Evolutionary conservation across 2,113 vertebrate genomes (phyloP).

Genomic region (Baryphthengus martii): DNA sequence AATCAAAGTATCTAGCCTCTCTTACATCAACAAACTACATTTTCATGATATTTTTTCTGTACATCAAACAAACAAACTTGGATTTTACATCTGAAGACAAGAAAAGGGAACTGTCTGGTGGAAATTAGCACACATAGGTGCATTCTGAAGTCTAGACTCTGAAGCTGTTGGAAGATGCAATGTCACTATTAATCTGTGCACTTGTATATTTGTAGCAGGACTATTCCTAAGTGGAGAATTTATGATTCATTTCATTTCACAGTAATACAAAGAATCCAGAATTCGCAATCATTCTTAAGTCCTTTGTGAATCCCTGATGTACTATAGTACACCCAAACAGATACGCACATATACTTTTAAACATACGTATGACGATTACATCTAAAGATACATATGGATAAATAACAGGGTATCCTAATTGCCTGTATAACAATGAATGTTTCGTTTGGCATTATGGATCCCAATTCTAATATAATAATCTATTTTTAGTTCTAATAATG

Average conservation of each 20-base stretch:
- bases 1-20: not conserved
- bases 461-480: not conserved
- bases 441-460: not conserved
- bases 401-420: accelerated
- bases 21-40: not conserved
- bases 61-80: not conserved
- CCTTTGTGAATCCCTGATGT: not conserved
- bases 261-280: not conserved
- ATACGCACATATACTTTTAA: not conserved
- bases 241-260: not conserved
- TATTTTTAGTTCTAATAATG: not conserved
- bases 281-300: not conserved
- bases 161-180: not conserved
- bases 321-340: not conserved
- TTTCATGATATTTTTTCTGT: not conserved
- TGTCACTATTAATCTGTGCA: not conserved
- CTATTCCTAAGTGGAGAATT: not conserved
- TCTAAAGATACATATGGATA: not conserved
- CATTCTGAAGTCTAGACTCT: not conserved
- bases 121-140: not conserved
- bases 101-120: not conserved
- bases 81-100: not conserved
- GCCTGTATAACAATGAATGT: not conserved
- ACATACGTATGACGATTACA: not conserved
- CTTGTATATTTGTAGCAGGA: not conserved